Evolutionary conservation across 2,113 vertebrate genomes (phyloP).

Genomic region (Podocnemis expansa): DNA sequence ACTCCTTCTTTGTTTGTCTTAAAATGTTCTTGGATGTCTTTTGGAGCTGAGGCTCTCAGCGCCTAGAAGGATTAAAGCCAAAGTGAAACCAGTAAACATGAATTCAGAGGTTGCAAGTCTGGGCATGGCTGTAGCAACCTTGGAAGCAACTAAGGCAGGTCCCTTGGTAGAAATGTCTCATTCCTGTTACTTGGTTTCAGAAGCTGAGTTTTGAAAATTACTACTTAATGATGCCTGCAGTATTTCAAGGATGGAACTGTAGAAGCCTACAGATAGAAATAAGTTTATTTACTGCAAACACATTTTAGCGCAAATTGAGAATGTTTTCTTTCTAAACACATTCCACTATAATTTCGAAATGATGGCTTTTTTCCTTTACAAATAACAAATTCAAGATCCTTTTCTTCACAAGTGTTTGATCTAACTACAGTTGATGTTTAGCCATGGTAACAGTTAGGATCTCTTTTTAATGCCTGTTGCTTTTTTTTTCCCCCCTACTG

Average conservation of each 20-base stretch:
- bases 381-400: conserved; percentile 37
- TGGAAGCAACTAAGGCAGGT: not conserved
- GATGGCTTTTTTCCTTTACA: conserved; percentile 41
- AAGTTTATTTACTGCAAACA: conserved; percentile 38
- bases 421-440: conserved; percentile 58
- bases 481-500: not conserved
- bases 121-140: not conserved
- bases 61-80: not conserved
- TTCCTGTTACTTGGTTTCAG: not conserved
- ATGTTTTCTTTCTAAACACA: conserved; percentile 49
- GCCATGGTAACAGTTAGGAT: conserved; percentile 43
- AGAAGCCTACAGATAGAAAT: conserved; percentile 14
- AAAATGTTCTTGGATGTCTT: not conserved
- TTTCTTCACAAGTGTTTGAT: conserved; percentile 57
- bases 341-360: conserved; percentile 36
- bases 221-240: conserved; percentile 7
- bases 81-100: not conserved
- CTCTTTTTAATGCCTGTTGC: conserved; percentile 44
- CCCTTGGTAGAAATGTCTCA: not conserved
- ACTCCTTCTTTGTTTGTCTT: too few species aligned
- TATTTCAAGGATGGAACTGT: not conserved
- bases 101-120: not conserved
- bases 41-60: not conserved
- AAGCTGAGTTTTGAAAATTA: conserved; percentile 14
- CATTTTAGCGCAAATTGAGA: conserved; percentile 47